Evolutionary conservation across 2,888 invertebrate species (phyloP).

Genomic region (Thymelicus lineola): DNA sequence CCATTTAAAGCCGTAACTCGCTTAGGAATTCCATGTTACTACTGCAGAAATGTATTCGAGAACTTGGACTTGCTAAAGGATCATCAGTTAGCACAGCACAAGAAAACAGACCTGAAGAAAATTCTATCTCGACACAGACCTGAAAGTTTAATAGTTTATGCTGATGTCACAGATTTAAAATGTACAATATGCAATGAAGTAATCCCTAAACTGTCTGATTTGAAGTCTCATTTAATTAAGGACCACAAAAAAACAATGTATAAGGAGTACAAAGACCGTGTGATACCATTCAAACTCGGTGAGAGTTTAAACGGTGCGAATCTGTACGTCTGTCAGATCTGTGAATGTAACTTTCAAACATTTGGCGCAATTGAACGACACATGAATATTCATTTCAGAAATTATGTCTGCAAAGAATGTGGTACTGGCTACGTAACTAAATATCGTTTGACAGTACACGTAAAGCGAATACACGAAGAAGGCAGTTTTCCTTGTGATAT

Average conservation of each 20-base stretch:
- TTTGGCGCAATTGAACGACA: slow-evolving; percentile 74
- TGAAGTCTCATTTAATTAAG: slow-evolving; percentile 64
- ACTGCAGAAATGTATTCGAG: slow-evolving; percentile 63
- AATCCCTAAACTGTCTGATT: slow-evolving; percentile 55
- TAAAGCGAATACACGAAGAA: slow-evolving; percentile 63
- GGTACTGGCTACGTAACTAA: slow-evolving; percentile 71
- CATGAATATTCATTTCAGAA: slow-evolving; percentile 75
- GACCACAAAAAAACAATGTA: slow-evolving; percentile 63
- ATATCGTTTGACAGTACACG: slow-evolving; percentile 68
- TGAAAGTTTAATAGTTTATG: slow-evolving; percentile 67
- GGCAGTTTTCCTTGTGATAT: slow-evolving; percentile 63
- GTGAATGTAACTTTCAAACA: slow-evolving; percentile 68
- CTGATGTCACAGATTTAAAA: slow-evolving; percentile 63
- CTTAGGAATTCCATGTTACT: slow-evolving; percentile 70
- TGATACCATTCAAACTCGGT: slow-evolving; percentile 68
- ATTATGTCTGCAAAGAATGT: slow-evolving; percentile 70
- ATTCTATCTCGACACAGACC: slow-evolving; percentile 59
- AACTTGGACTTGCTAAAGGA: slow-evolving; percentile 56
- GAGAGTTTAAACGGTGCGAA: slow-evolving; percentile 41
- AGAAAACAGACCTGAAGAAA: slow-evolving; percentile 53
- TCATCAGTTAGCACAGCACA: slow-evolving; percentile 55
- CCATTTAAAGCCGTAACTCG: slow-evolving; percentile 66
- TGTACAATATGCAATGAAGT: slow-evolving; percentile 60
- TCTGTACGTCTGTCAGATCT: slow-evolving; percentile 65
- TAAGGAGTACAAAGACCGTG: slow-evolving; percentile 59